Percentiles rank a stretch among this genome's conserved stretches.
These are phyloP conservation scores for Sipha maydis DNA, from an alignment of 2,888 invertebrate species.

Conservation along the genomic window DNA sequence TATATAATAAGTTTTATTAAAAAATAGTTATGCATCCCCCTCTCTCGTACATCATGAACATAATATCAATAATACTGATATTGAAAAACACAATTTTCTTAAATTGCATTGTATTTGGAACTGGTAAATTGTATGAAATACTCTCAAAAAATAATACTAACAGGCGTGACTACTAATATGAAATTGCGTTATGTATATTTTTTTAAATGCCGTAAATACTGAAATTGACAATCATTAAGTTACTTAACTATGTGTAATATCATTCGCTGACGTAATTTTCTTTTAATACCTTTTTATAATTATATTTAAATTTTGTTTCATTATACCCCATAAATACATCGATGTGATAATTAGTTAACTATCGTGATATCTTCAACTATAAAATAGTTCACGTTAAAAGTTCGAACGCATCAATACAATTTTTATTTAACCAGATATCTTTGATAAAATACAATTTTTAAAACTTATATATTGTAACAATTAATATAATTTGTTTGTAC, in stretches of 20 bases:
- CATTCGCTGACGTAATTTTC: neutral
- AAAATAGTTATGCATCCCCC: too few relatives aligned
- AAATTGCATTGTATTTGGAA: too few relatives aligned
- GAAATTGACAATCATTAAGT: neutral
- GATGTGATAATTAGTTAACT: neutral
- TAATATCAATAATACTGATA: too few relatives aligned
- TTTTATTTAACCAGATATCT: neutral
- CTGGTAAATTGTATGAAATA: too few relatives aligned
- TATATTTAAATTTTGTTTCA: neutral
- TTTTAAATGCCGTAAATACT: neutral
- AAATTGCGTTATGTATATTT: neutral
- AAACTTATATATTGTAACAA: neutral
- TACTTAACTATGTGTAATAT: neutral
- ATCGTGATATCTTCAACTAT: neutral
- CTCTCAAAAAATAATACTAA: too few relatives aligned
- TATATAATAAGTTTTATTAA: too few relatives aligned
- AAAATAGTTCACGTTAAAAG: neutral
- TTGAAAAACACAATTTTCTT: too few relatives aligned
- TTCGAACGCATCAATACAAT: neutral
- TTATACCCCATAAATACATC: neutral
- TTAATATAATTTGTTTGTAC: too few relatives aligned
- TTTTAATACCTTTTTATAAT: conserved; percentile 21
- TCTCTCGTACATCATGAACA: too few relatives aligned
- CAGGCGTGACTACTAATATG: too few relatives aligned
- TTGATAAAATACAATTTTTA: neutral